Conservation (phyloP, 2,888 invertebrate genomes). For the Apantesis nais region DNA sequence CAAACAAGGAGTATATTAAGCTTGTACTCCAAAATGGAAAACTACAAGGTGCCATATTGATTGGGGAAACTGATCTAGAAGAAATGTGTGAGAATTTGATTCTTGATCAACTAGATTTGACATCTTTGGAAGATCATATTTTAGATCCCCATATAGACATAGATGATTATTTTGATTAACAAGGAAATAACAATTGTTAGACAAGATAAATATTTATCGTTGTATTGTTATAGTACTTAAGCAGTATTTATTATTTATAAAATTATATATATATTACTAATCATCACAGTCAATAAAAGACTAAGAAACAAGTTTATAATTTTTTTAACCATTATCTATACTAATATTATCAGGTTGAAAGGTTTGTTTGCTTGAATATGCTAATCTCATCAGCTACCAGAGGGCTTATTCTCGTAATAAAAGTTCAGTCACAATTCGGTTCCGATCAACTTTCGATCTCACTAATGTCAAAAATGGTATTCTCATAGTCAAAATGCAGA, state of each 20-base stretch:
- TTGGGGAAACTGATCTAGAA: constrained; percentile 98
- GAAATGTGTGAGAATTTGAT: constrained; percentile 99
- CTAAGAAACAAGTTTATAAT: neutral
- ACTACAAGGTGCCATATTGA: constrained; percentile 96
- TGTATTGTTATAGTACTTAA: neutral
- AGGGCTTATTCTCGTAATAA: no score
- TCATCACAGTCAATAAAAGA: neutral
- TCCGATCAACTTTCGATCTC: no score
- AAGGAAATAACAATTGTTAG: neutral
- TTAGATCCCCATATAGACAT: constrained; percentile 98
- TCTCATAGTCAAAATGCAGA: no score
- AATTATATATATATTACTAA: neutral
- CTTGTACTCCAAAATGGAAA: constrained; percentile 93
- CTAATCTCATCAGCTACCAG: no score
- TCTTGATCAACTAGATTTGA: constrained; percentile 96
- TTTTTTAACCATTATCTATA: neutral
- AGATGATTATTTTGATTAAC: constrained; percentile 99
- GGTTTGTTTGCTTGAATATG: no score
- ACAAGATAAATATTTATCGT: neutral
- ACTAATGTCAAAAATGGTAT: no score
- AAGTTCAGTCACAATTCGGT: no score
- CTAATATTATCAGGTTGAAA: no score
- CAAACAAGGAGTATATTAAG: constrained; percentile 93
- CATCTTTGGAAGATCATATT: constrained; percentile 95
- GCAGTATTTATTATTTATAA: neutral